Evolutionary conservation across 2,113 vertebrate species (phyloP).

Genomic region (Hippocampus zosterae): DNA sequence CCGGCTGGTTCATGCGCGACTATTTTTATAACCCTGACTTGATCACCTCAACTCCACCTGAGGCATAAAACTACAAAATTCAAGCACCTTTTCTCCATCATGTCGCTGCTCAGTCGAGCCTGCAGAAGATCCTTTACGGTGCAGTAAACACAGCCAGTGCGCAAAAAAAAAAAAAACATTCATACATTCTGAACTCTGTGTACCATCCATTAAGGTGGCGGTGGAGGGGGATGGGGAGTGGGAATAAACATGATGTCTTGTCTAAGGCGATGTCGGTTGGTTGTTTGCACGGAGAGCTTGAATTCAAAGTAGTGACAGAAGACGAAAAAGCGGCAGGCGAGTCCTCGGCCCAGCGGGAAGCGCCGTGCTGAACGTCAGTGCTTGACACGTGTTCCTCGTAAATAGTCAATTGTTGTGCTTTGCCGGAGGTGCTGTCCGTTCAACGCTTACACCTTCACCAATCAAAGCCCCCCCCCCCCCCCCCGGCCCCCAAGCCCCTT

Average conservation of each 20-base stretch:
- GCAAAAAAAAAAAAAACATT: slow-evolving; percentile 20
- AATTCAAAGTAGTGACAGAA: slow-evolving; percentile 30
- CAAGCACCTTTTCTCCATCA: not conserved
- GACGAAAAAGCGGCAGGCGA: slow-evolving; percentile 2
- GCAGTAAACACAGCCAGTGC: slow-evolving; percentile 30
- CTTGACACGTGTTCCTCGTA: slow-evolving; percentile 41
- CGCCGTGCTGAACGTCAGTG: slow-evolving; percentile 56
- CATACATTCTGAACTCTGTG: slow-evolving; percentile 22
- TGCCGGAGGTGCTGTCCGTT: slow-evolving; percentile 77
- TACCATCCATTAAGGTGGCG: slow-evolving; percentile 8
- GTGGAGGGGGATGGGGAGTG: not conserved
- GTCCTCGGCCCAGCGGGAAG: slow-evolving; percentile 33
- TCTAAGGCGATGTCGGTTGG: slow-evolving; percentile 41
- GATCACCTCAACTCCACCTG: not conserved
- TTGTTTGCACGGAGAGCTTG: slow-evolving; percentile 35
- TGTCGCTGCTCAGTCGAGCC: not conserved
- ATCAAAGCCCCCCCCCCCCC: slow-evolving; percentile 28
- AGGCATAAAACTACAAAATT: not conserved
- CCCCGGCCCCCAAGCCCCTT: not conserved
- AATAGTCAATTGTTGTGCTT: slow-evolving; percentile 85
- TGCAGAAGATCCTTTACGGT: slow-evolving; percentile 29
- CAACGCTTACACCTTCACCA: slow-evolving; percentile 48
- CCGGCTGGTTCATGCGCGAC: not conserved
- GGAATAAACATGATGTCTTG: slow-evolving; percentile 19
- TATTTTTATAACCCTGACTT: not conserved